Evolutionary conservation across 2,113 vertebrate species (phyloP).

Genomic region (Oceanites oceanicus): DNA sequence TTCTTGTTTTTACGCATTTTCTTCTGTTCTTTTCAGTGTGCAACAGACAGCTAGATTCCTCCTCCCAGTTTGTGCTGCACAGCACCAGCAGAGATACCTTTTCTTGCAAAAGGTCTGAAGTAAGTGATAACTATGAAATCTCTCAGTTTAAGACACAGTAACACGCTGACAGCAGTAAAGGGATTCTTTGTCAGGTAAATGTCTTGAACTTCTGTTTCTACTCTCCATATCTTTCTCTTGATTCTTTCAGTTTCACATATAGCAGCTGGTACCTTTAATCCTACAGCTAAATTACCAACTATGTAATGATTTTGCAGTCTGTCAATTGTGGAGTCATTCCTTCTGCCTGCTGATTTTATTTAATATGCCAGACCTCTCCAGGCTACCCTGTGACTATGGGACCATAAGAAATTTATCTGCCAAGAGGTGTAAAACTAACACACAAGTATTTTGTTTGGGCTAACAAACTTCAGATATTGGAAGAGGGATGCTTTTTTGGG

Average conservation of each 20-base stretch:
- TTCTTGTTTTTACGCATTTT: background rate
- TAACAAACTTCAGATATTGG: background rate
- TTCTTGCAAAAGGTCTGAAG: background rate
- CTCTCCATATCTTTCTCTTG: background rate
- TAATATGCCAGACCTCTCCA: background rate
- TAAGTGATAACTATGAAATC: background rate
- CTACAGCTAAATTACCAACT: background rate
- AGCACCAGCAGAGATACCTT: background rate
- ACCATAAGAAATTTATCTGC: constrained; percentile 15
- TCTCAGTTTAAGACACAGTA: background rate
- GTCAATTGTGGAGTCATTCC: constrained; percentile 1
- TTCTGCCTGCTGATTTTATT: background rate
- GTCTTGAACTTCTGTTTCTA: background rate
- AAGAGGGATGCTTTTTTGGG: background rate
- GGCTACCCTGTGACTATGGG: background rate
- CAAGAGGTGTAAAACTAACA: background rate
- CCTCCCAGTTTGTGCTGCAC: background rate
- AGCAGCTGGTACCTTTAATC: constrained; percentile 27
- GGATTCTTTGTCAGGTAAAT: background rate
- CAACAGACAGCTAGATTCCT: background rate
- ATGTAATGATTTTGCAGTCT: constrained; percentile 13
- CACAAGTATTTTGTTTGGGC: background rate
- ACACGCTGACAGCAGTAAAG: background rate
- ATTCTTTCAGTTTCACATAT: background rate
- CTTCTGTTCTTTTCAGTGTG: background rate